phyloP scores from a whole-genome alignment of 2,888 invertebrate genomes.

The Callinectes sapidus region DNA sequence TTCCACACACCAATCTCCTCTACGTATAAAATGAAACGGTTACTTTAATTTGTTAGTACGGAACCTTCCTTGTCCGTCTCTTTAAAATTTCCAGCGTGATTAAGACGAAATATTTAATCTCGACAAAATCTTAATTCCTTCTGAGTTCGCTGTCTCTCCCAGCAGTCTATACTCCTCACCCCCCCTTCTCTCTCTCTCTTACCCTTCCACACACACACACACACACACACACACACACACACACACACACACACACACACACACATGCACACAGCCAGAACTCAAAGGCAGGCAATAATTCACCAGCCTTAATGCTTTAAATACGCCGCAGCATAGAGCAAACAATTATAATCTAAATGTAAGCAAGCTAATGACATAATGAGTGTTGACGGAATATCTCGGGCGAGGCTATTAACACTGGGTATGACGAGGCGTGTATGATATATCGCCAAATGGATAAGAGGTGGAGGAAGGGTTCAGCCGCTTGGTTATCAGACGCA shows the following conservation, averaged over 20 bases:
- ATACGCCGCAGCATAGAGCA: slow-evolving; percentile 28
- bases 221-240: background rate
- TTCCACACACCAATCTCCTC: background rate
- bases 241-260: slow-evolving; percentile 12
- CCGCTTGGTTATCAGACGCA: background rate
- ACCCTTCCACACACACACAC: background rate
- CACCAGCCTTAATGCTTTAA: slow-evolving; percentile 28
- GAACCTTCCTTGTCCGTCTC: background rate
- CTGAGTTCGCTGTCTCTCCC: slow-evolving; percentile 23
- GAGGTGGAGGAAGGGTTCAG: background rate
- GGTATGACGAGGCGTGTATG: slow-evolving; percentile 34
- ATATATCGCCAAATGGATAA: slow-evolving; percentile 17
- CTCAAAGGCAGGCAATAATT: background rate
- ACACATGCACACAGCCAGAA: background rate
- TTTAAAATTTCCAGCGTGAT: background rate
- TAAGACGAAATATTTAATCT: slow-evolving; percentile 18
- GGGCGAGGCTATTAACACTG: slow-evolving; percentile 26
- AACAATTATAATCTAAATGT: slow-evolving; percentile 27
- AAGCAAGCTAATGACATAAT: slow-evolving; percentile 31
- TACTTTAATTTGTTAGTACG: background rate
- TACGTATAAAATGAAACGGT: background rate
- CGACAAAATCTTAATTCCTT: background rate
- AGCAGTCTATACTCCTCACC: background rate
- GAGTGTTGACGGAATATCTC: slow-evolving; percentile 30
- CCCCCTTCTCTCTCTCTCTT: background rate